phyloP scores from a whole-genome alignment of 92 coral and sea anemone genomes.

The Plumapathes pennacea region DNA sequence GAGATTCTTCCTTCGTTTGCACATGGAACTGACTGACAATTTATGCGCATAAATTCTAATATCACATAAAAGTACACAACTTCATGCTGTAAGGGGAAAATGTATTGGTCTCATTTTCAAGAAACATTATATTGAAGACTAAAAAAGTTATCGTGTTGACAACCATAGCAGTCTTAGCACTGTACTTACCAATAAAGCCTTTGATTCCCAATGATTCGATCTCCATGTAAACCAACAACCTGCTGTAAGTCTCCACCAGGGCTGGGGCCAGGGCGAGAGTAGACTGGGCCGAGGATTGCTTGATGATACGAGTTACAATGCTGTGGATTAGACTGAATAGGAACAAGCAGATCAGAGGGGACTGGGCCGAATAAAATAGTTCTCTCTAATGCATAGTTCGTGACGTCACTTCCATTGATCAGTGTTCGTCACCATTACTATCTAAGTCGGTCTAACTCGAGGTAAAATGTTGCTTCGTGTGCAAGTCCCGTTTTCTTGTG shows the following conservation, averaged over 20 bases:
- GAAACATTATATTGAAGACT: neutral
- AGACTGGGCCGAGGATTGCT: constrained; percentile 56
- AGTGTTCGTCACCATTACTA: no score
- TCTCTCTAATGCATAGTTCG: no score
- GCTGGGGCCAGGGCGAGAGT: constrained; percentile 90
- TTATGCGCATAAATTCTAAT: no score
- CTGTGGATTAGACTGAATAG: constrained; percentile 76
- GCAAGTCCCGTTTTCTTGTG: no score
- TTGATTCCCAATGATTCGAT: constrained; percentile 90
- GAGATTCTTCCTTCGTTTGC: no score
- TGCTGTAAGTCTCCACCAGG: constrained; percentile 93
- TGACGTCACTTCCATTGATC: no score
- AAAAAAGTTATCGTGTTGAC: neutral
- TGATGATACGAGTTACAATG: constrained; percentile 85
- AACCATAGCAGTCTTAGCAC: neutral
- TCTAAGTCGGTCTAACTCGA: no score
- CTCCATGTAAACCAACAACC: constrained; percentile 90
- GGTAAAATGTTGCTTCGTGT: no score
- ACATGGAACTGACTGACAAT: no score
- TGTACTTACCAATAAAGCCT: constrained; percentile 73
- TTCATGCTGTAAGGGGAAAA: no score
- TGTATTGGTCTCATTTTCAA: no score
- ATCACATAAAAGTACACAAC: neutral
- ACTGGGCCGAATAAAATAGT: neutral
- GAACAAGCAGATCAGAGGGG: neutral